phyloP scores from a whole-genome alignment of 2,797 vertebrate species.

The Syngnathus acus region DNA sequence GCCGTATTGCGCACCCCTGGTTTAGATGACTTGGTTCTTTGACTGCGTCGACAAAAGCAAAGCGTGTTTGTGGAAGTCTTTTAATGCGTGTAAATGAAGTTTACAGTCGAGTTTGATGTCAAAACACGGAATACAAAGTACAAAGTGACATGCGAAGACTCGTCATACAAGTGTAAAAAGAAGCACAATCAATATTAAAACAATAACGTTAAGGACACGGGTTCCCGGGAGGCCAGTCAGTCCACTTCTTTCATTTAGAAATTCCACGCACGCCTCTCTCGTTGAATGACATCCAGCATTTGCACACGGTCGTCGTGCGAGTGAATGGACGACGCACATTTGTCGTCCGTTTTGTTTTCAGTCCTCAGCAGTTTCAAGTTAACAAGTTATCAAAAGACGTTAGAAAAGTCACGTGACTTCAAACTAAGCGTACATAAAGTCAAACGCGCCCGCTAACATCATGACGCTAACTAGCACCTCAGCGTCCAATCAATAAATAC shows the following conservation, averaged over 20 bases:
- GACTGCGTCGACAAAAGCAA: not conserved
- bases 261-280: not conserved
- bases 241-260: not conserved
- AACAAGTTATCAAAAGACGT: slow-evolving; percentile 79
- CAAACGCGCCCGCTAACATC: slow-evolving; percentile 21
- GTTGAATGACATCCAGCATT: not conserved
- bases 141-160: not conserved
- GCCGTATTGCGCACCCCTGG: no score
- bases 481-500: slow-evolving; percentile 40
- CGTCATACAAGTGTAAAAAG: slow-evolving; percentile 6
- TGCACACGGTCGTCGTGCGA: not conserved
- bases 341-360: slow-evolving; percentile 67
- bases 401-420: slow-evolving; percentile 74
- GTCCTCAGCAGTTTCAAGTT: slow-evolving; percentile 73
- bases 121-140: slow-evolving; percentile 3
- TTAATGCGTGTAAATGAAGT: slow-evolving; percentile 6
- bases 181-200: slow-evolving; percentile 3
- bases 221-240: not conserved
- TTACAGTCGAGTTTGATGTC: not conserved
- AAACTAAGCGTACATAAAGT: slow-evolving; percentile 40
- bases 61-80: not conserved
- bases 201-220: not conserved
- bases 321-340: not conserved
- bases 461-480: slow-evolving; percentile 58
- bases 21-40: not conserved